Evolutionary conservation across 1,140 invertebrate genomes (phyloP), one percentile per base, ranked within the genome.

Genomic region (Drosophila rufa): DNA sequence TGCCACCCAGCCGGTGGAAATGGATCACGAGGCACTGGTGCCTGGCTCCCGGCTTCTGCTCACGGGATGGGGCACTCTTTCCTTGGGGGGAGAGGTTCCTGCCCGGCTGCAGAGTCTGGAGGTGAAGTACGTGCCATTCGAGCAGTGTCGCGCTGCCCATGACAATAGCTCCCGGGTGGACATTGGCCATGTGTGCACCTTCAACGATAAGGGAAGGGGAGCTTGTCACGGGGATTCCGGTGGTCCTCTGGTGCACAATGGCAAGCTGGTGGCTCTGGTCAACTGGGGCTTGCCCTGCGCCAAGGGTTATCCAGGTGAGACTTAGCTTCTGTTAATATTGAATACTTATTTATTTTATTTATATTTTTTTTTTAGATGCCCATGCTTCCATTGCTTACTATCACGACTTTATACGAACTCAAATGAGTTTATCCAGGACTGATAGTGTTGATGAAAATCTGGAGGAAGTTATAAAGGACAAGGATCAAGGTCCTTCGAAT

Each of bases 281-380:
- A 94, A 94, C 27, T 95, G 94, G 91, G 94, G 94, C 9, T 77
- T 92, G 30, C 94, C 94, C 4, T 94, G 94, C 70, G 94, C 94
- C 22, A 75, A 65, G 2, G 93, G 93, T 6, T 93, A 93, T 61
- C 94, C 94, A 4, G 75, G 75, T 78, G 19, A 45, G 42, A 8
- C 4, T 19, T 1, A 0, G 0, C 3, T 11, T 14, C 12, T 53
- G 0, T 2, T 0, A 19, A 8, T 42, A 4, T 12, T 11, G 15
- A 36, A 11, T 36, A 11, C 0, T 14, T 0, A 25, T 14, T 19
- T n/a, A 30, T 30, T 27, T 27, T 0, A 25, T 11, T 19, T n/a
- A 22, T 43, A 22, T 4, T 42, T 1, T 7, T 4, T 14, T 15
- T 38, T 59, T 4, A 78, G 94, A 94, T 80, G 94, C 94, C 8